Evolutionary conservation across 2,113 vertebrate genomes (phyloP).

Genomic region (Gambusia affinis): DNA sequence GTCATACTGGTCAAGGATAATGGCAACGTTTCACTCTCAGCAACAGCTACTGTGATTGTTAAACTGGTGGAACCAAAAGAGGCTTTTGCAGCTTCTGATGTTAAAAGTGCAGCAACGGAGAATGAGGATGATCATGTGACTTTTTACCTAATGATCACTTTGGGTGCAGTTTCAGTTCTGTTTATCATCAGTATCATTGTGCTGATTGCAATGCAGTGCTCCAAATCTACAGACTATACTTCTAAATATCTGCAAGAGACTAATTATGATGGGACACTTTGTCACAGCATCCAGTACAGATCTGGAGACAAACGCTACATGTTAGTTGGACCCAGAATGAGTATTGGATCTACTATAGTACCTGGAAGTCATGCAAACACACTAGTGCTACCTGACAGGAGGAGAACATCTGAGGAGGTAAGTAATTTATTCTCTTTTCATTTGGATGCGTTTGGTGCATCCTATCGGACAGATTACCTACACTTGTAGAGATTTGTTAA

Average conservation of each 20-base stretch:
- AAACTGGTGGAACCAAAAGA: slow-evolving; percentile 27
- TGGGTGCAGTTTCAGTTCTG: slow-evolving; percentile 12
- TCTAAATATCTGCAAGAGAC: slow-evolving; percentile 43
- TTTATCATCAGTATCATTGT: rapidly evolving
- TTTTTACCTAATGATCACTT: slow-evolving; percentile 24
- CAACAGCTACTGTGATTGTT: no score
- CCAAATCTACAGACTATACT: not conserved
- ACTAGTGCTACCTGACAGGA: slow-evolving; percentile 57
- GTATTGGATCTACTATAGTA: slow-evolving; percentile 53
- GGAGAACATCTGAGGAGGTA: slow-evolving; percentile 32
- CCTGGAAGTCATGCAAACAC: slow-evolving; percentile 40
- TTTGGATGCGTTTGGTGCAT: not conserved
- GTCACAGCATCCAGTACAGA: no score
- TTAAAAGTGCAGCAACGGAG: slow-evolving; percentile 4
- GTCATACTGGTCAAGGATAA: no score
- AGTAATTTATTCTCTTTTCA: not conserved
- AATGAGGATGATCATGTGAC: not conserved
- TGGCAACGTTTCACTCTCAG: no score
- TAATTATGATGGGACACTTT: no score
- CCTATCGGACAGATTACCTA: not conserved
- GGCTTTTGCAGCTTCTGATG: slow-evolving; percentile 23
- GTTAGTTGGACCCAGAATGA: no score
- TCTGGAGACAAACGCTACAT: no score
- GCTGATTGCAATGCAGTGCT: slow-evolving; percentile 5
- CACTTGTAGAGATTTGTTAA: no score